Conservation (phyloP, 2,113 vertebrate species). For the Crotalus viridis region DNA sequence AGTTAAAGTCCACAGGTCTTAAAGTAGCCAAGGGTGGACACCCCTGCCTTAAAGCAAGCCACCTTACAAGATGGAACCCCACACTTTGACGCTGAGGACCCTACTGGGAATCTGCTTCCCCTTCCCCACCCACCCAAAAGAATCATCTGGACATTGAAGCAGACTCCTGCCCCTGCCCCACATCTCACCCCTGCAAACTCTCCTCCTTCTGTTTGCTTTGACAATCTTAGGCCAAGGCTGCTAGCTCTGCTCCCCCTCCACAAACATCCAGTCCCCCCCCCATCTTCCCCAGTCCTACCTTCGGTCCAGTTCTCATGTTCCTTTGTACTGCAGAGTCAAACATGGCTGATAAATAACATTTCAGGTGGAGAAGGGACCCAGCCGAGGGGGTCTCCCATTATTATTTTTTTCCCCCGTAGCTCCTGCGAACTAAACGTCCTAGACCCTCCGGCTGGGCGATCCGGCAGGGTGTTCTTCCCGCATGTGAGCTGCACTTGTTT, state of each 20-base stretch:
- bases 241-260: neutral
- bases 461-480: accelerated
- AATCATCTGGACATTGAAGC: accelerated
- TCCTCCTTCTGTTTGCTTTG: neutral
- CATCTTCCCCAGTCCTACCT: slow-evolving; percentile 54
- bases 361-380: neutral
- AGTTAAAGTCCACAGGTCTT: neutral
- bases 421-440: neutral
- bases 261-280: neutral
- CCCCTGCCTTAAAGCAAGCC: neutral
- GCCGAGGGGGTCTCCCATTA: neutral
- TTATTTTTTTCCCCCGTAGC: neutral
- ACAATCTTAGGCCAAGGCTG: neutral
- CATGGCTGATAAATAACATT: neutral
- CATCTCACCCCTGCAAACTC: accelerated
- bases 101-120: neutral
- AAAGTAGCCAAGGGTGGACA: neutral
- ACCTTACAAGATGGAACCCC: neutral
- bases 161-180: accelerated
- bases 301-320: accelerated
- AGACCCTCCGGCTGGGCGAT: neutral
- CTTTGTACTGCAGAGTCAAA: neutral
- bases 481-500: slow-evolving; percentile 59
- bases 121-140: accelerated
- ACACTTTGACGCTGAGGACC: neutral